Evolutionary conservation across 2,113 vertebrate genomes (phyloP).

Genomic region (Esox niger): DNA sequence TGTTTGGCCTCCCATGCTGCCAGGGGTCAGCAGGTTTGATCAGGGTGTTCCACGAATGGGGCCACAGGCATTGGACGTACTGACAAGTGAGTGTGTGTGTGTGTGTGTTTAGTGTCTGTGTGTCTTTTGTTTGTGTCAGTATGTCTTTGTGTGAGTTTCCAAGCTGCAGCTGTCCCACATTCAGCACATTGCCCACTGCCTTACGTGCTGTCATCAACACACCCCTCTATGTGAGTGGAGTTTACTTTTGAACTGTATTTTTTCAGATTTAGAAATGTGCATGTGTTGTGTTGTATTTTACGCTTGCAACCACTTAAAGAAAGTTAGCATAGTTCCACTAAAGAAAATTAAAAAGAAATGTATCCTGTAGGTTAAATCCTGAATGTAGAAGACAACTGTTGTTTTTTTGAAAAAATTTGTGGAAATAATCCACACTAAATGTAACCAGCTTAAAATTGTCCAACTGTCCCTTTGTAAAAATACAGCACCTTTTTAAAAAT

Average conservation of each 20-base stretch:
- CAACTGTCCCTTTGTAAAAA: too few relatives aligned
- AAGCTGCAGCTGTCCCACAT: neutral
- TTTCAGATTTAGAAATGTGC: too few relatives aligned
- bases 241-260: neutral
- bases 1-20: neutral
- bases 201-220: neutral
- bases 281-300: too few relatives aligned
- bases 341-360: too few relatives aligned
- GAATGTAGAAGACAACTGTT: too few relatives aligned
- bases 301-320: too few relatives aligned
- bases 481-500: too few relatives aligned
- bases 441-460: too few relatives aligned
- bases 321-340: too few relatives aligned
- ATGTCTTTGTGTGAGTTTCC: neutral
- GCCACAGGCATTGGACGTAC: neutral
- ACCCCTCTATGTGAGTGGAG: neutral
- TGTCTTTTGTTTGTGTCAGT: neutral
- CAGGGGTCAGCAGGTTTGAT: neutral
- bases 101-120: neutral
- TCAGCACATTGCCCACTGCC: neutral
- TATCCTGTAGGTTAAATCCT: too few relatives aligned
- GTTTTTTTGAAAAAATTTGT: too few relatives aligned
- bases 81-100: neutral
- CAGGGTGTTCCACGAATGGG: neutral
- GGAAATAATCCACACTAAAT: too few relatives aligned